Evolutionary conservation across 2,888 invertebrate species (phyloP).

Genomic region (Coecobrya sp.): DNA sequence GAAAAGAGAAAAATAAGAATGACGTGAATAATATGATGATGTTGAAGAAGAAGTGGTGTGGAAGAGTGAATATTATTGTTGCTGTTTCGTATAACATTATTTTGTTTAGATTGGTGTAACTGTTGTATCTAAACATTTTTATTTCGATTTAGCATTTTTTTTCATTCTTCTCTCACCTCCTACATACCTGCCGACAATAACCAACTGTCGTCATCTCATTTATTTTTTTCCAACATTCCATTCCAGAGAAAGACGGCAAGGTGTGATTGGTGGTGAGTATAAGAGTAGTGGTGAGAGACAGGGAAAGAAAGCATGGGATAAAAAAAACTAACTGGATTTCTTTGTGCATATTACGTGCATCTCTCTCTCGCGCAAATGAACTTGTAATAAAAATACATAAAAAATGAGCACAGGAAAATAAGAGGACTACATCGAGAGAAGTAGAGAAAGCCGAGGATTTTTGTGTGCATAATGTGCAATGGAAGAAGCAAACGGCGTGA

Average conservation of each 20-base stretch:
- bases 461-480: conserved; percentile 1
- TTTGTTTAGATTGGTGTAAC: neutral
- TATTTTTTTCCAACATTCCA: neutral
- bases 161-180: neutral
- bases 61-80: conserved; percentile 35
- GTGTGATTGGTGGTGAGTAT: conserved; percentile 27
- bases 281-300: neutral
- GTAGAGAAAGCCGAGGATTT: neutral
- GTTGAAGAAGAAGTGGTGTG: neutral
- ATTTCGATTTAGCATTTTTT: conserved; percentile 2
- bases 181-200: neutral
- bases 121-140: neutral
- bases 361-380: conserved; percentile 24
- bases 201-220: neutral
- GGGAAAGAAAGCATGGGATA: neutral
- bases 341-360: conserved; percentile 24
- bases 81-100: neutral
- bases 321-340: conserved; percentile 19
- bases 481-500: conserved; percentile 1
- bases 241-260: neutral
- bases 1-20: conserved; percentile 14
- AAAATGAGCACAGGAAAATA: conserved; percentile 7
- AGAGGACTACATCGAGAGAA: neutral
- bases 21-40: conserved; percentile 16
- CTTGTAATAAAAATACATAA: conserved; percentile 37